phyloP scores from a whole-genome alignment of 2,797 vertebrate species.

The Pipistrellus pygmaeus region DNA sequence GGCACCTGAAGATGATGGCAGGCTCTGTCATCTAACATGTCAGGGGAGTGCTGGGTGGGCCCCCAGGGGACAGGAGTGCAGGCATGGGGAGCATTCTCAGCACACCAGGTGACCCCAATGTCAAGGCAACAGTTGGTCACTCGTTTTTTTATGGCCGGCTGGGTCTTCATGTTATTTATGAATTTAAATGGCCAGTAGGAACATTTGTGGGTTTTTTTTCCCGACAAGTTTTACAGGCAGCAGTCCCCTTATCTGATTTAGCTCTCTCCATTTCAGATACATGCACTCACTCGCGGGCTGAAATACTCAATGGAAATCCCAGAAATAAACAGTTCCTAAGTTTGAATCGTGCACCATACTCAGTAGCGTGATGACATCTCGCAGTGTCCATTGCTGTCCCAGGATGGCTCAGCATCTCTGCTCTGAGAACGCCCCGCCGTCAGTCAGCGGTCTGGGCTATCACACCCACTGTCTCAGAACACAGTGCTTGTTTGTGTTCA shows the following conservation, averaged over 20 bases:
- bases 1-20: neutral
- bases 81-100: neutral
- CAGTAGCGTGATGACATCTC: neutral
- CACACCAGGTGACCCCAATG: neutral
- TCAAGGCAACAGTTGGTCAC: neutral
- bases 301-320: neutral
- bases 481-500: neutral
- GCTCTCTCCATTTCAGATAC: neutral
- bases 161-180: neutral
- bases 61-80: neutral
- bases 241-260: neutral
- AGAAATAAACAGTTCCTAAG: neutral
- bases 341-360: neutral
- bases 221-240: neutral
- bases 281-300: too few species aligned
- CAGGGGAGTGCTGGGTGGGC: neutral
- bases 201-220: slow-evolving; percentile 21
- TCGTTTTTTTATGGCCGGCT: neutral
- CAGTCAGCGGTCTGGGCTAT: too few species aligned
- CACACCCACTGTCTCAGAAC: too few species aligned
- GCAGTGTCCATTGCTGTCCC: too few species aligned
- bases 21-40: neutral
- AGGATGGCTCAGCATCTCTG: neutral
- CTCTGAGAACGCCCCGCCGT: fast-evolving
- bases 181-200: neutral